Evolutionary conservation across 2,113 vertebrate genomes (phyloP), one percentile per base, ranked within the genome.

Genomic region (Macrotus californicus): DNA sequence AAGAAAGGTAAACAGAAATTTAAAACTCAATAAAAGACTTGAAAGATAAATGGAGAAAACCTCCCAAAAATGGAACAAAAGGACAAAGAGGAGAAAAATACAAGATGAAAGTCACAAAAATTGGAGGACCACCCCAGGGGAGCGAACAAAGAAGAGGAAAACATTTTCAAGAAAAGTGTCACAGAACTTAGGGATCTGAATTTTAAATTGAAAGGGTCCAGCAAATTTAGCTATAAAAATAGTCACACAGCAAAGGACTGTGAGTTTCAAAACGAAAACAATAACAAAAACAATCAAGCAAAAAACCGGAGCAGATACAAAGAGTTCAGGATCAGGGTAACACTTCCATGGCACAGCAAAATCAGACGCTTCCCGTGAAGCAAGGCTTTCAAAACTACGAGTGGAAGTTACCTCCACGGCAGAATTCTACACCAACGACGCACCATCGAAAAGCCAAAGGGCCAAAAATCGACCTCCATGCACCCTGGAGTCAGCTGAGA

Each of bases 391-490:
- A 56, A 91, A 96, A 87, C 31, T 48, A 46, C 31, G 14, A 87
- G 43, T 24, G 48, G n/a, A 93, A 82, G 95, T 75, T 34, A 95
- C 76, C 69, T 43, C 48, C 85, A 88, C 73, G n/a, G 54, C 52
- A 89, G 72, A 93, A 43, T 80, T 87, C 81, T n/a, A 73, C 24
- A 93, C 70, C 56, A 87, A 80, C 87, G 24, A 72, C 75, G 66
- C 75, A 54, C 34, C 72, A 96, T 94, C 91, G n/a, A n/a, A n/a
- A n/a, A n/a, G n/a, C n/a, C n/a, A 86, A 89, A 77, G n/a, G 70
- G 87, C 96, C 76, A 94, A 90, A 89, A 90, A 66, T 0, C 87
- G 80, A 96, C 85, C 81, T 92, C 76, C 18, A 12, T 70, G 66
- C n/a, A 76, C 94, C 75, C 76, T 43, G 70, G 59, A 36, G 76